Base-by-base conservation (phyloP, 2,888 invertebrate species). In the Xanthia togata region DNA sequence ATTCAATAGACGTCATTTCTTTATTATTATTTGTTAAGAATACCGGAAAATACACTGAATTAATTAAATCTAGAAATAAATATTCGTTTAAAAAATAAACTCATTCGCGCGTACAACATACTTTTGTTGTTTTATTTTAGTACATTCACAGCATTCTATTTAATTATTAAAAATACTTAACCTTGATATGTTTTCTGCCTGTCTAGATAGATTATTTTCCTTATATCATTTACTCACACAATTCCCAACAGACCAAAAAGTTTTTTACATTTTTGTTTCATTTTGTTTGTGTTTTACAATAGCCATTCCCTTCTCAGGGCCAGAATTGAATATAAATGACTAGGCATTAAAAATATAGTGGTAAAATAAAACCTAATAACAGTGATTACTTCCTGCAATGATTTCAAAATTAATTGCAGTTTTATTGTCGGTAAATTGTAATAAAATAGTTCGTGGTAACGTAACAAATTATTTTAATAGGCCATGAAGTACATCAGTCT, bases 231-330 rank as follows among this genome's bases (percentile, higher is more conserved):
- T 47, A 59, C 26, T 20, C 11, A 50, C 5, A 53, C 26, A 70
- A 57, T 73, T 73, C 35, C 44, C 23, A 67, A 57, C 17, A 72
- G 71, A 70, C 57, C 44, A 62, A 47, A 63, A 53, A n/a, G 5
- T 2, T 50, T 59, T 63, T 44, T 63, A 44, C 9, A 8, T 47
- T 26, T 55, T 26, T n/a, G 1, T 41, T 50, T 50, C 20, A 59
- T 64, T 67, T 75, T 5, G 17, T 68, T 76, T 23, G 20, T 53
- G 6, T 63, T 57, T 59, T 70, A 11, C n/a, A n/a, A 35, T 55
- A 31, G 55, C 76, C 87, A 38, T 76, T 87, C 84, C 78, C 76
- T 84, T 84, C 53, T 80, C 88, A 82, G 57, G 88, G 87, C 57
- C 71, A 78, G 20, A 60, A 41, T 17, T 68, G 12, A 65, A 74